Percentiles rank a stretch among this genome's conserved stretches.
Evolutionary conservation across 2,113 vertebrate species (phyloP).

Genomic region (Perca schrenkii): DNA sequence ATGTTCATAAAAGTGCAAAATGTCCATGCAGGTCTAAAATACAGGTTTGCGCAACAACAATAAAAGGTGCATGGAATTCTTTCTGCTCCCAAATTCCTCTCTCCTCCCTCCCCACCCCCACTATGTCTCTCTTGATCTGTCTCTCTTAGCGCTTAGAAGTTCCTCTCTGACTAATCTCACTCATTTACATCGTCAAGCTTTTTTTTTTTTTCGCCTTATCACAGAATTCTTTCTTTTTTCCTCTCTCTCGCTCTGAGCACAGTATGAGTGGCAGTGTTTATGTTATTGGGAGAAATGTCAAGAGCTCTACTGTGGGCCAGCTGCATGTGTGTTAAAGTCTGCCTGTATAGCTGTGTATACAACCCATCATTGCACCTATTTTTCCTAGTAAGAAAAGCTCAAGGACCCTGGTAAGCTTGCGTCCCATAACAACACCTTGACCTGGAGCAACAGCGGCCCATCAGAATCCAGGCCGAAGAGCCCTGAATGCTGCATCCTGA

Average conservation of each 20-base stretch:
- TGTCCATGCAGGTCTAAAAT: slow-evolving; percentile 73
- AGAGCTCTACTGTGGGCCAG: slow-evolving; percentile 48
- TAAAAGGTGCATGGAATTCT: slow-evolving; percentile 71
- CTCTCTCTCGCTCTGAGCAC: slow-evolving; percentile 29
- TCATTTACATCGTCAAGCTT: slow-evolving; percentile 57
- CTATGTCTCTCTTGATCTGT: slow-evolving; percentile 41
- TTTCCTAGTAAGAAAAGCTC: slow-evolving; percentile 26
- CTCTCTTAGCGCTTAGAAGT: slow-evolving; percentile 41
- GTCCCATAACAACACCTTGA: slow-evolving; percentile 67
- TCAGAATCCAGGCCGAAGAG: slow-evolving; percentile 50
- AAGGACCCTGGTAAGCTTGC: slow-evolving; percentile 17
- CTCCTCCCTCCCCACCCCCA: background rate
- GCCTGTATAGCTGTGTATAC: slow-evolving; percentile 33
- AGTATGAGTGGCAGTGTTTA: slow-evolving; percentile 64
- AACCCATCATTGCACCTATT: slow-evolving; percentile 39
- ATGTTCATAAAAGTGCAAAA: slow-evolving; percentile 65
- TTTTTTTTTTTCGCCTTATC: slow-evolving; percentile 22
- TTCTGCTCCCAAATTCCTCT: slow-evolving; percentile 46
- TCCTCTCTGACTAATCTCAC: slow-evolving; percentile 57
- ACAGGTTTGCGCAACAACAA: slow-evolving; percentile 74
- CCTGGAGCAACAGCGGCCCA: slow-evolving; percentile 41
- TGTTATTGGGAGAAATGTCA: slow-evolving; percentile 56
- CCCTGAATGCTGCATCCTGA: slow-evolving; percentile 70
- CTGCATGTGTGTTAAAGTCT: slow-evolving; percentile 42
- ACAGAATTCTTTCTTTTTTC: slow-evolving; percentile 36